Evolutionary conservation across 2,797 vertebrate species (phyloP).

Genomic region (Scarus forsteni): DNA sequence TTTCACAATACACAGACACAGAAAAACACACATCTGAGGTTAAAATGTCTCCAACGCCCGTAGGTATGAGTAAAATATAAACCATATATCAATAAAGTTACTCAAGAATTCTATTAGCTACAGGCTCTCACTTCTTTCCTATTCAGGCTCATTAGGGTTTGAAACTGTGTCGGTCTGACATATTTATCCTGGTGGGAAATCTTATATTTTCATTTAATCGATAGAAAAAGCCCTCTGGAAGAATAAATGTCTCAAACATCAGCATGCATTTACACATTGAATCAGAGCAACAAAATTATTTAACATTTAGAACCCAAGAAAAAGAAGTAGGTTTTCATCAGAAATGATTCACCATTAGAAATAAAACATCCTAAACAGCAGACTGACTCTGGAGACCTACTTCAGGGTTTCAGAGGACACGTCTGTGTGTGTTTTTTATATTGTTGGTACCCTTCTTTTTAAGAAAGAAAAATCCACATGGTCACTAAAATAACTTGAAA

Average conservation of each 20-base stretch:
- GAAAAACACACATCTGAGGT: background rate
- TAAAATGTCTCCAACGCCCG: background rate
- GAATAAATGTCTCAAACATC: background rate
- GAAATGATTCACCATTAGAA: no score
- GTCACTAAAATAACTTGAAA: no score
- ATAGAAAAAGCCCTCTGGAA: background rate
- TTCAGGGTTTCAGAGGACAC: no score
- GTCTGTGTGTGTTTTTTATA: no score
- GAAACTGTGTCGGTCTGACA: background rate
- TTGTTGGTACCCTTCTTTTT: no score
- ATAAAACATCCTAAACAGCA: no score
- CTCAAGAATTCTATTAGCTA: background rate
- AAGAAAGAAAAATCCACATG: no score
- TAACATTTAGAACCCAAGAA: no score
- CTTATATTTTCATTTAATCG: background rate
- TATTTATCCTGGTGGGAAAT: background rate
- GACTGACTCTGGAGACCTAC: no score
- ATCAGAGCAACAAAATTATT: no score
- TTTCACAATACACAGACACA: background rate
- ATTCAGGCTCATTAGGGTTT: background rate
- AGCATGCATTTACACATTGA: background rate
- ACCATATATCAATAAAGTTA: background rate
- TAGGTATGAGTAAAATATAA: background rate
- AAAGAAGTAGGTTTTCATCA: no score
- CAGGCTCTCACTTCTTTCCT: background rate